phyloP scores from a whole-genome alignment of 2,797 vertebrate species.

The Pangasius krempfi region DNA sequence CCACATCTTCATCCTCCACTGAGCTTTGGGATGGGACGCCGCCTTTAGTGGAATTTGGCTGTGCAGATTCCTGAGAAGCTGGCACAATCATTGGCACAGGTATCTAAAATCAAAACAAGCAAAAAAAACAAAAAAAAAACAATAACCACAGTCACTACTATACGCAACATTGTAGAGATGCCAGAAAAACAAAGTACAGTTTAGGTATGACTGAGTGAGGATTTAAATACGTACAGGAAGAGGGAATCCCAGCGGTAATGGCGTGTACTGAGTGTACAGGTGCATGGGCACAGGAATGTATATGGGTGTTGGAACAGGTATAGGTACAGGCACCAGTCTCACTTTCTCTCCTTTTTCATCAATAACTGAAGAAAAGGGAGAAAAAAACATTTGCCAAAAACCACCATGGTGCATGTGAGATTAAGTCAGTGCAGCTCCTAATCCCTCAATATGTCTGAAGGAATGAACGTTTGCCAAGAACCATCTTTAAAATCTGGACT shows the following conservation, averaged over 20 bases:
- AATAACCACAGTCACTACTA: too few species aligned
- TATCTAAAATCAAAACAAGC: conserved; percentile 70
- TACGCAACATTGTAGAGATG: background rate
- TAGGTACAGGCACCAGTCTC: conserved; percentile 81
- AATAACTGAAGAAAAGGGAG: conserved; percentile 36
- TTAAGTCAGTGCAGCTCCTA: background rate
- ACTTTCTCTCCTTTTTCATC: conserved; percentile 72
- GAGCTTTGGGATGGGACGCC: conserved; percentile 77
- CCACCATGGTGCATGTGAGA: background rate
- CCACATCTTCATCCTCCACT: conserved; percentile 75
- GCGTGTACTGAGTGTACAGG: conserved; percentile 91
- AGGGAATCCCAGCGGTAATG: conserved; percentile 84
- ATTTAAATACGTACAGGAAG: conserved; percentile 79
- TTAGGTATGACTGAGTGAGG: background rate
- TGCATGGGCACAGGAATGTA: conserved; percentile 94
- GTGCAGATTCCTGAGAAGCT: conserved; percentile 70
- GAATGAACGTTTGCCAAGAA: background rate
- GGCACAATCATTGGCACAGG: conserved; percentile 87
- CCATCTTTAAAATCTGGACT: background rate
- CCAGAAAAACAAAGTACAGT: background rate
- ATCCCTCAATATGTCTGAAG: background rate
- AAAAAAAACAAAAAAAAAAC: background rate
- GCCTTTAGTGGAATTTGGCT: conserved; percentile 80
- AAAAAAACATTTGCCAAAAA: background rate
- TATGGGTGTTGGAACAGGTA: conserved; percentile 84